phyloP scores from a whole-genome alignment of 1,140 invertebrate species.

The Drosophila rufa region DNA sequence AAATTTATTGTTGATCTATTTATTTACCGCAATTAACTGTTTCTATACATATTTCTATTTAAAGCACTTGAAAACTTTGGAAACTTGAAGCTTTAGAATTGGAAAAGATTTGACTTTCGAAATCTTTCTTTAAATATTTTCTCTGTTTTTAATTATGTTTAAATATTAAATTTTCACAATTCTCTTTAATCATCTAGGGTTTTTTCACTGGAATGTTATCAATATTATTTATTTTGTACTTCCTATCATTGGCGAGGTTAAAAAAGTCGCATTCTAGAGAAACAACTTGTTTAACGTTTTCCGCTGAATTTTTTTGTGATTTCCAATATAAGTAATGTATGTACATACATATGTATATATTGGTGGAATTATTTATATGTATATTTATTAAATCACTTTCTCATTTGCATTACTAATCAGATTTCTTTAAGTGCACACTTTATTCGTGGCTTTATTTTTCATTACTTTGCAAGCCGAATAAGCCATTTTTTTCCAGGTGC shows the following conservation, averaged over 20 bases:
- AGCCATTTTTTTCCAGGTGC: neutral
- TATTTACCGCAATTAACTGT: no score
- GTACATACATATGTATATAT: no score
- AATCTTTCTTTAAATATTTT: neutral
- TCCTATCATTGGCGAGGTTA: neutral
- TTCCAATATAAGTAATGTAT: neutral
- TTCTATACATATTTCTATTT: neutral
- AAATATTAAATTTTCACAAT: neutral
- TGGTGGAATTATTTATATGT: neutral
- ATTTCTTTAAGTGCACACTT: neutral
- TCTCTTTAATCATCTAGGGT: neutral
- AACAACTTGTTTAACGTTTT: neutral
- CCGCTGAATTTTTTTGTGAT: neutral
- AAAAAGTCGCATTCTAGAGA: neutral
- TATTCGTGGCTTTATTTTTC: neutral
- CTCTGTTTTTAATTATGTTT: neutral
- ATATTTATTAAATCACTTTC: neutral
- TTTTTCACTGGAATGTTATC: constrained; percentile 5
- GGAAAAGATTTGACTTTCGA: no score
- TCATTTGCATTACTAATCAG: no score
- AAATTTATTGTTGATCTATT: no score
- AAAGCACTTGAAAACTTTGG: neutral
- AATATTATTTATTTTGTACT: neutral
- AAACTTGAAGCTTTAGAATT: no score
- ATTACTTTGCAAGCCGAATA: neutral